phyloP scores from a whole-genome alignment of 2,797 vertebrate genomes.

The Sebastes itinus region DNA sequence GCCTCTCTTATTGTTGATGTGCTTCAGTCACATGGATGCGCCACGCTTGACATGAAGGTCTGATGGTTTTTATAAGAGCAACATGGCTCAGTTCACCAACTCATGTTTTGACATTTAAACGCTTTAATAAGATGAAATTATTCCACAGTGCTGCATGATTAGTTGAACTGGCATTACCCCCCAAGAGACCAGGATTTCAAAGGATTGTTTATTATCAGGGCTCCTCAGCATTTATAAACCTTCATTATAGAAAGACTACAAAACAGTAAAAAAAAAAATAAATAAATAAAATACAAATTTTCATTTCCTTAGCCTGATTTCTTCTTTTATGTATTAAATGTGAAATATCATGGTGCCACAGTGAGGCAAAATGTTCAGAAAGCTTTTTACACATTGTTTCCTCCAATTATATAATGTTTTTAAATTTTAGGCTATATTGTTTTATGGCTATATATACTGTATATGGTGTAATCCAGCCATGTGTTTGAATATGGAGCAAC shows the following conservation, averaged over 20 bases:
- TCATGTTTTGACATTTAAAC: conserved; percentile 8
- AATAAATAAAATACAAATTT: background rate
- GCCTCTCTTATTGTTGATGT: conserved; percentile 32
- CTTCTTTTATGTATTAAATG: background rate
- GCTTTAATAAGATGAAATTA: background rate
- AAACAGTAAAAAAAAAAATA: background rate
- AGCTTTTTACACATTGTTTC: background rate
- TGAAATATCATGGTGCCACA: background rate
- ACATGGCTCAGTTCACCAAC: conserved; percentile 2
- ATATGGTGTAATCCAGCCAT: background rate
- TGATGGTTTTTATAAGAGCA: conserved; percentile 30
- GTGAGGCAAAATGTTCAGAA: background rate
- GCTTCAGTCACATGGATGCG: conserved; percentile 63
- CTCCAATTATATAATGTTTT: background rate
- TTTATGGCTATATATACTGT: background rate
- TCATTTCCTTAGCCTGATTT: background rate
- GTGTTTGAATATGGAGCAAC: conserved; percentile 6
- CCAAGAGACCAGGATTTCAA: background rate
- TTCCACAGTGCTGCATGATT: background rate
- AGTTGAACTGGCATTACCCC: conserved; percentile 2
- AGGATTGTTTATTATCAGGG: background rate
- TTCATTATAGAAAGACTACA: background rate
- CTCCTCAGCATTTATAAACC: background rate
- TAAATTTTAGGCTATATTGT: background rate
- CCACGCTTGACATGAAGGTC: conserved; percentile 42